Conservation (phyloP, 2,797 vertebrate genomes). For the Microhierax caerulescens region DNA sequence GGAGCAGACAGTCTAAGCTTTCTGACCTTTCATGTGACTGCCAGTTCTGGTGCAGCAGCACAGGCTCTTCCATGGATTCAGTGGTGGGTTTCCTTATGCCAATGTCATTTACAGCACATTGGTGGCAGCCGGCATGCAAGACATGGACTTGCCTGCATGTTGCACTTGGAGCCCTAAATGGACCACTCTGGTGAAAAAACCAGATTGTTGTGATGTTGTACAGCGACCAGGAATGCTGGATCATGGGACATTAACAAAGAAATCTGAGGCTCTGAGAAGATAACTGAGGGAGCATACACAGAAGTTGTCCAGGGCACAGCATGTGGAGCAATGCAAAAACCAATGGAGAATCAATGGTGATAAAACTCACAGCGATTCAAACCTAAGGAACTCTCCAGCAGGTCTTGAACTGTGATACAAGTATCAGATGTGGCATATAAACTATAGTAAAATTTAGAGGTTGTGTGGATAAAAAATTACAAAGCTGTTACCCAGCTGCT, state of each 20-base stretch:
- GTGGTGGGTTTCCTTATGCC: neutral
- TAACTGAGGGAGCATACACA: neutral
- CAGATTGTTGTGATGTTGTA: neutral
- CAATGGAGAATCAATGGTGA: neutral
- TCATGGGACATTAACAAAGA: neutral
- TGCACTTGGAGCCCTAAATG: neutral
- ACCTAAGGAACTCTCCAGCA: neutral
- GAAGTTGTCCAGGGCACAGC: neutral
- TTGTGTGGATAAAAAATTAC: neutral
- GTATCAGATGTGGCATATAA: neutral
- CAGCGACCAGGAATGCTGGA: rapidly evolving
- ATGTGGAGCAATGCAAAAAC: neutral
- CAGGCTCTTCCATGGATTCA: neutral
- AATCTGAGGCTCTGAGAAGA: neutral
- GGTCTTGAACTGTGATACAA: neutral
- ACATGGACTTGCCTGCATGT: neutral
- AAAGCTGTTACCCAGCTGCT: neutral
- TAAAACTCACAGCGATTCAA: neutral
- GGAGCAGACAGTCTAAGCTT: neutral
- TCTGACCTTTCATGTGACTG: neutral
- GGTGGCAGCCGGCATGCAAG: neutral
- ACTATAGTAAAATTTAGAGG: neutral
- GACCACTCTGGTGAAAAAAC: neutral
- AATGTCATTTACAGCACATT: neutral
- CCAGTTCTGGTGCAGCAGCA: neutral